Percentiles rank a stretch among this genome's conserved stretches.
Evolutionary conservation across 2,888 invertebrate genomes (phyloP).

Genomic region (Dryobota labecula): DNA sequence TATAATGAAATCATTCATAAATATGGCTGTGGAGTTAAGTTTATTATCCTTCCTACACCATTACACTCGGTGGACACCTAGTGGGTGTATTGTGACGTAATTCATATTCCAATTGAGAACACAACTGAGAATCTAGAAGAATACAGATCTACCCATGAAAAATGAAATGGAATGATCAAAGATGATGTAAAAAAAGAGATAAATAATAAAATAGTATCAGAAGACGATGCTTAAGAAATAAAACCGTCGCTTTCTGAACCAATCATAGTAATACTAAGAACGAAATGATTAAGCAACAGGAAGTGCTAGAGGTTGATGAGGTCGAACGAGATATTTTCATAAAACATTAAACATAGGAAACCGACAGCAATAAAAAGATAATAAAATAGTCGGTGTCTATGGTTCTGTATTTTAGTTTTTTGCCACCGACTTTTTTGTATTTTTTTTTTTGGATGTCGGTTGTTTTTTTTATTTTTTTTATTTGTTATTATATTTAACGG

Average conservation of each 20-base stretch:
- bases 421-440: no score
- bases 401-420: no score
- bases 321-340: conserved; percentile 65
- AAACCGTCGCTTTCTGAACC: conserved; percentile 33
- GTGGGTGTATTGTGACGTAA: conserved; percentile 17
- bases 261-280: conserved; percentile 55
- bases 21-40: conserved; percentile 10
- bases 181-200: conserved; percentile 9
- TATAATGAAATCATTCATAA: conserved; percentile 21
- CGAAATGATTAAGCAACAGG: conserved; percentile 67
- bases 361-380: conserved; percentile 59
- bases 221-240: conserved; percentile 43
- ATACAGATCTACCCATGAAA: not conserved
- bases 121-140: conserved; percentile 12
- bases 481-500: no score
- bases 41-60: conserved; percentile 36
- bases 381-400: no score
- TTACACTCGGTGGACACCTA: not conserved
- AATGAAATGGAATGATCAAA: conserved; percentile 4
- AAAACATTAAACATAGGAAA: conserved; percentile 67
- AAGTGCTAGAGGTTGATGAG: conserved; percentile 65
- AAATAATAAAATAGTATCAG: conserved; percentile 25
- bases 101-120: not conserved
- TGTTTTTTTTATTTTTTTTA: no score
- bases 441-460: no score